Base-by-base conservation (phyloP, 2,888 invertebrate genomes). In the Drosophila pseudotalamancana region DNA sequence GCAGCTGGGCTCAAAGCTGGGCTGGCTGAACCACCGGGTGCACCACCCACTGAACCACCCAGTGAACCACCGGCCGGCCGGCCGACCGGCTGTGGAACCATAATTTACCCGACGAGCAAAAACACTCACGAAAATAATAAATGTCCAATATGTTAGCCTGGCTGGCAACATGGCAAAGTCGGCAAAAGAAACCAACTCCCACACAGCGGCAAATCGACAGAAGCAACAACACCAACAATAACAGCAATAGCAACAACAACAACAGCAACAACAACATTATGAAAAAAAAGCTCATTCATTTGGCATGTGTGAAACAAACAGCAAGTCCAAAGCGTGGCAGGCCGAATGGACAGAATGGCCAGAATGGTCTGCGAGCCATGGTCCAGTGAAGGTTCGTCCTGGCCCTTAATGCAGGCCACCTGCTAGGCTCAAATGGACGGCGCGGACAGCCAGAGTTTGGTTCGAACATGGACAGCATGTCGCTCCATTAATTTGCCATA, bases 401-500 rank as follows among this genome's bases (percentile, higher is more conserved):
- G 56, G 39, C 14, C 45, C 72, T 51, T 60, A 60, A 65, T 62
- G 60, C 54, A 25, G 77, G 61, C 84, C 87, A 88, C 87, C 80
- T 86, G 88, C 84, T 75, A 82, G 82, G 79, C 86, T 65, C 65
- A 72, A 59, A 45, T 63, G 79, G 56, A 59, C 25, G 19, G 50
- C 59, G 48, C 48, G 40, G 35, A 57, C 42, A 37, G 49, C 18
- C 49, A 8, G 35, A 51, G 56, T 12, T 49, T 16, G 57, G 45
- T 56, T 60, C 63, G 72, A 73, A 80, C 74, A 80, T 71, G 87
- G 76, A 59, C 73, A 77, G 68, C 84, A 88, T 88, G 82, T 87
- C 72, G 77, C 71, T 72, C 87, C 89, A 90, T 89, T 89, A 88
- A 89, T 89, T 86, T 87, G 85, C 79, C 89, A 85, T 90, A 88